A percentile compares a stretch with the other conserved stretches of the same genome.
Conservation (phyloP, 2,113 vertebrate genomes). For the Ondatra zibethicus region DNA sequence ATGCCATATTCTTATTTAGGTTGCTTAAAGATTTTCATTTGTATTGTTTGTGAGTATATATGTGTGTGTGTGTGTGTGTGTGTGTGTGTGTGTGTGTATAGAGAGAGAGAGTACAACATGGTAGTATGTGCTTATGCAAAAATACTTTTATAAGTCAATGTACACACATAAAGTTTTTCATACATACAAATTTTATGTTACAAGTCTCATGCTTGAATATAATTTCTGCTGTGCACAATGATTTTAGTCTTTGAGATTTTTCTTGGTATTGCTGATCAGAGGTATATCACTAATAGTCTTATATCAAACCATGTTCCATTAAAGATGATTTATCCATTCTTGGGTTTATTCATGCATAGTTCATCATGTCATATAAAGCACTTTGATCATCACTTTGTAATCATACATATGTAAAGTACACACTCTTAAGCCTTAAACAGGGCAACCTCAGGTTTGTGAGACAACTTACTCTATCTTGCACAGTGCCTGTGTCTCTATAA, state of each 20-base stretch:
- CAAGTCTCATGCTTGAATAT: background rate
- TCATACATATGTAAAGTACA: background rate
- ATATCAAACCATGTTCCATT: constrained; percentile 23
- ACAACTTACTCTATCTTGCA: background rate
- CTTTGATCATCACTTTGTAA: background rate
- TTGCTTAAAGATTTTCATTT: background rate
- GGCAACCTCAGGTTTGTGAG: background rate
- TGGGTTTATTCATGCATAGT: constrained; percentile 5
- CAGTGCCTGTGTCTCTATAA: background rate
- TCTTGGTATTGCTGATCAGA: background rate
- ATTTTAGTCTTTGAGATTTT: background rate
- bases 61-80: too few relatives aligned
- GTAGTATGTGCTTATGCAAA: background rate
- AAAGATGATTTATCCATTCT: constrained; percentile 1
- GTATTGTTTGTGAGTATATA: background rate
- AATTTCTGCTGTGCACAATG: background rate
- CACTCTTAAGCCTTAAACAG: background rate
- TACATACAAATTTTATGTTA: background rate
- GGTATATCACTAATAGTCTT: background rate
- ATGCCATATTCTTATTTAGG: background rate
- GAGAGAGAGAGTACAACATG: background rate
- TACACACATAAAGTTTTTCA: background rate
- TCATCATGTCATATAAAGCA: background rate
- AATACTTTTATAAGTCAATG: background rate
- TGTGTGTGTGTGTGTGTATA: too few relatives aligned